Evolutionary conservation across 2,888 invertebrate species (phyloP).

Genomic region (Dendrolimus houi): DNA sequence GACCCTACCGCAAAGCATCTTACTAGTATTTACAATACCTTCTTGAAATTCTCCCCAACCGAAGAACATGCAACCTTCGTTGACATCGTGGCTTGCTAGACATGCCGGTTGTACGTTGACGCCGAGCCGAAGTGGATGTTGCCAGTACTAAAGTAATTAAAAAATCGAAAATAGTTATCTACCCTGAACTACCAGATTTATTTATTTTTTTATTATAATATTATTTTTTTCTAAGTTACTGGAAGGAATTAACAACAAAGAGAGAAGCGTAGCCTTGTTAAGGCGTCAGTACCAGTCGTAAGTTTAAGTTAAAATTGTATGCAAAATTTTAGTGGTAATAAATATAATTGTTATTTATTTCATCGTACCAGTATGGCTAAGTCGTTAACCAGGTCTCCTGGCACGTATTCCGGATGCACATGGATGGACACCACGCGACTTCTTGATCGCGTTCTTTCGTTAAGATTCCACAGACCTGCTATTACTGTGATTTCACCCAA

Average conservation of each 20-base stretch:
- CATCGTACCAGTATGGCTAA: slow-evolving; percentile 48
- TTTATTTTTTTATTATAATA: too few species aligned
- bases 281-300: too few species aligned
- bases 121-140: slow-evolving; percentile 39
- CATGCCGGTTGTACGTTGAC: slow-evolving; percentile 50
- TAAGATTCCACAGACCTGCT: slow-evolving; percentile 48
- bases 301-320: too few species aligned
- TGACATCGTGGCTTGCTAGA: slow-evolving; percentile 34
- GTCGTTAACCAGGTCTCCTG: slow-evolving; percentile 38
- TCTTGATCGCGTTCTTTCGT: slow-evolving; percentile 30
- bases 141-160: slow-evolving; percentile 44
- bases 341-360: too few species aligned
- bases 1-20: too few species aligned
- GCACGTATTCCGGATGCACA: slow-evolving; percentile 39
- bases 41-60: slow-evolving; percentile 64
- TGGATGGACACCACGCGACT: slow-evolving; percentile 36
- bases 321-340: too few species aligned
- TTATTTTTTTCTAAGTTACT: too few species aligned
- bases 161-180: too few species aligned
- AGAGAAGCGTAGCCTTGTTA: too few species aligned
- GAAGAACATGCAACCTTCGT: slow-evolving; percentile 48
- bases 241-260: too few species aligned
- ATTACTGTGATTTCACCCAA: slow-evolving; percentile 43
- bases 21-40: slow-evolving; percentile 26
- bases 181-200: too few species aligned